Evolutionary conservation across 2,797 vertebrate genomes (phyloP).

Genomic region (Mastacembelus armatus): DNA sequence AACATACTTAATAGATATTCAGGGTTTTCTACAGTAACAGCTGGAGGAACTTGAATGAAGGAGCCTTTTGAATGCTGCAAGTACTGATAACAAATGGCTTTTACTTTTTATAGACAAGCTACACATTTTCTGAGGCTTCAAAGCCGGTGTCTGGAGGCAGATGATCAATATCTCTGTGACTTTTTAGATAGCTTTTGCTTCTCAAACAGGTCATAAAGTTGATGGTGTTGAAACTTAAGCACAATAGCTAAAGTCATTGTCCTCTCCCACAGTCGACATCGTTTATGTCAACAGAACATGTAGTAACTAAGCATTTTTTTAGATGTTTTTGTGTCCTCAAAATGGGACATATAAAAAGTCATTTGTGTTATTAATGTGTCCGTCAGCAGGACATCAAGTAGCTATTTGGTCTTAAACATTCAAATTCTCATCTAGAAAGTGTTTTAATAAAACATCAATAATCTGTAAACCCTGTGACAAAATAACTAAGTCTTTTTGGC

Average conservation of each 20-base stretch:
- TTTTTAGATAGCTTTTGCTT: neutral
- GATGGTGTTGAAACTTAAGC: neutral
- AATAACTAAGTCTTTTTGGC: neutral
- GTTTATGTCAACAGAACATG: too few relatives aligned
- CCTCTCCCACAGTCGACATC: too few relatives aligned
- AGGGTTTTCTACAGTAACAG: slow-evolving; percentile 7
- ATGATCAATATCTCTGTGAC: neutral
- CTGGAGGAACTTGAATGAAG: neutral
- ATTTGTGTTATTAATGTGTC: neutral
- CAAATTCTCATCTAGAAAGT: too few relatives aligned
- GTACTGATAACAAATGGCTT: neutral
- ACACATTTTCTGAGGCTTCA: neutral
- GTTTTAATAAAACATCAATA: too few relatives aligned
- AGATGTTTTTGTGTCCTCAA: too few relatives aligned
- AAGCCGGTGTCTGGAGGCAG: neutral
- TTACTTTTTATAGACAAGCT: neutral
- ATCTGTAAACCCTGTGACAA: too few relatives aligned
- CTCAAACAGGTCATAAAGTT: neutral
- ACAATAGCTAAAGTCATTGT: too few relatives aligned
- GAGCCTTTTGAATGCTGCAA: neutral
- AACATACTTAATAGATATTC: neutral
- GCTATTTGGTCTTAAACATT: too few relatives aligned
- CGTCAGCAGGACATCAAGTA: neutral
- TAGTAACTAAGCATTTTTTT: too few relatives aligned
- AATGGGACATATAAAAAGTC: too few relatives aligned